Conservation (phyloP, 2,113 vertebrate species). For the Ploceus nigricollis region DNA sequence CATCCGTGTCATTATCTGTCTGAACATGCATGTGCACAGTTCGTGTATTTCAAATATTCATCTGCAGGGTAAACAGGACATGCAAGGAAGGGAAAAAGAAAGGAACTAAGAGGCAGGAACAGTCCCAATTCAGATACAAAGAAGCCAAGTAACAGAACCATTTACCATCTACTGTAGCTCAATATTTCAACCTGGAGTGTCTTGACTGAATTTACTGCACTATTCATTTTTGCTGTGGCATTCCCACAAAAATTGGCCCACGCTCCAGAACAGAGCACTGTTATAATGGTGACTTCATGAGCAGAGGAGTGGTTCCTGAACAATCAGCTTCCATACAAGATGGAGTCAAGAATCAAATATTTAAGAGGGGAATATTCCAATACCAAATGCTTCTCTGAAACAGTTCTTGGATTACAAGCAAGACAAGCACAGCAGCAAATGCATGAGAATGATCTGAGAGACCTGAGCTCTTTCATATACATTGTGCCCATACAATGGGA, state of each 20-base stretch:
- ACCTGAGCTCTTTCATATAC: not conserved
- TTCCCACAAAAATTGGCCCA: not conserved
- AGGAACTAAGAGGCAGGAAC: not conserved
- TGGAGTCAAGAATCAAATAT: conserved; percentile 58
- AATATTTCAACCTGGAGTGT: not conserved
- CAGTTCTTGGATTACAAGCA: not conserved
- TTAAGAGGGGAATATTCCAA: not conserved
- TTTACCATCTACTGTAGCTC: not conserved
- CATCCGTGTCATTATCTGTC: not conserved
- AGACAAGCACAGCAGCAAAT: not conserved
- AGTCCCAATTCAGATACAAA: not conserved
- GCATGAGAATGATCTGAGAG: not conserved
- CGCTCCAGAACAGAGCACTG: not conserved
- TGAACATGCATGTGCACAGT: not conserved
- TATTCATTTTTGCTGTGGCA: not conserved
- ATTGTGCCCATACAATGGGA: not conserved
- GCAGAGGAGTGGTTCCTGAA: not conserved
- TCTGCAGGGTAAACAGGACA: not conserved
- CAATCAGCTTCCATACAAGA: conserved; percentile 38
- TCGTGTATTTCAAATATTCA: no score
- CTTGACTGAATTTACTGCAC: not conserved
- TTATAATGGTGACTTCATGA: not conserved
- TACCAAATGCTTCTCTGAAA: not conserved
- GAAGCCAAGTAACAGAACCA: not conserved
- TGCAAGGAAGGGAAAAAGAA: not conserved